These are phyloP conservation scores for Drosophila punjabiensis DNA, from an alignment of 1,140 invertebrate species.

Conservation along the genomic window DNA sequence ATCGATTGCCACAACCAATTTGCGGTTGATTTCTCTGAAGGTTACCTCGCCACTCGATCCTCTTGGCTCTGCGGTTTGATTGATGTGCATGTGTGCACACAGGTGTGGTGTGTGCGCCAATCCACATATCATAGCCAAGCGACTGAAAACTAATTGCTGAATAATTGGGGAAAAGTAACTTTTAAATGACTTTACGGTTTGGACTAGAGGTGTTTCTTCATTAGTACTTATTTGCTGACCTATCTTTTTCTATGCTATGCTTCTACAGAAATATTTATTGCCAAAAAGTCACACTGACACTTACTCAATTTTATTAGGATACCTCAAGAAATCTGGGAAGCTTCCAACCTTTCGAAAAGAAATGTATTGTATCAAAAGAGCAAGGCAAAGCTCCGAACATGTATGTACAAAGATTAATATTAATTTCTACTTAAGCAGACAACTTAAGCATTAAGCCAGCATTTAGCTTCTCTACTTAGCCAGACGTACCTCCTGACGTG, in stretches of 20 bases:
- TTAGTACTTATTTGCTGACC: neutral
- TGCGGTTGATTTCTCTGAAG: slow-evolving; percentile 64
- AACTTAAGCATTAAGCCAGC: neutral
- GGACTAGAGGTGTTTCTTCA: neutral
- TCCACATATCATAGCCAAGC: slow-evolving; percentile 32
- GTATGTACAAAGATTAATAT: neutral
- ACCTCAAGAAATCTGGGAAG: too few relatives aligned
- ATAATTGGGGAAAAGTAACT: slow-evolving; percentile 9
- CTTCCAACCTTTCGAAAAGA: too few relatives aligned
- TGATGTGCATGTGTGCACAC: slow-evolving; percentile 35
- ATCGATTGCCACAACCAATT: slow-evolving; percentile 76
- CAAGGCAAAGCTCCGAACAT: neutral
- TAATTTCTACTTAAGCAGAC: neutral
- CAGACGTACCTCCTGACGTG: neutral
- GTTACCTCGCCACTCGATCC: slow-evolving; percentile 42
- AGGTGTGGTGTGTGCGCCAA: slow-evolving; percentile 14
- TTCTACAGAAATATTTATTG: too few relatives aligned
- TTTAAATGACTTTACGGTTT: slow-evolving; percentile 1
- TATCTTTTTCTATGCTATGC: too few relatives aligned
- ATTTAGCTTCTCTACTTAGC: neutral
- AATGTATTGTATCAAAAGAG: too few relatives aligned
- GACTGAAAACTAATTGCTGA: slow-evolving; percentile 17
- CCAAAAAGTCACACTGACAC: too few relatives aligned
- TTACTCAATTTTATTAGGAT: too few relatives aligned
- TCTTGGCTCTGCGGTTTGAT: slow-evolving; percentile 30